Conservation (phyloP, 2,797 vertebrate species). For the Propithecus perrieri region DNA sequence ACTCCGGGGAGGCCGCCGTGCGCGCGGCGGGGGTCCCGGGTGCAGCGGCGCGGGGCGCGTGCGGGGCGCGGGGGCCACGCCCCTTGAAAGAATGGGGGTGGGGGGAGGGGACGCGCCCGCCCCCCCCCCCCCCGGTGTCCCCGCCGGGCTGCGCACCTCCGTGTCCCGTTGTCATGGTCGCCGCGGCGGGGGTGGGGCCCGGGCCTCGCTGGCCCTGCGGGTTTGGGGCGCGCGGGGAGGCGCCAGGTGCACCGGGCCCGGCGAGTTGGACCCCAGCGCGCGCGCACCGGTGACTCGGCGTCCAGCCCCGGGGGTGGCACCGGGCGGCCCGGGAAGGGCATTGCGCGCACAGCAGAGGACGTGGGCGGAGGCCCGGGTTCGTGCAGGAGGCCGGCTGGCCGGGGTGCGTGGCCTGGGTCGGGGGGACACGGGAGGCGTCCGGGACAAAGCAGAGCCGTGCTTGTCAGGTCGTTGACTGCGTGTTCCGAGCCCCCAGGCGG, state of each 20-base stretch:
- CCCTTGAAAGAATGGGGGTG: slow-evolving; percentile 76
- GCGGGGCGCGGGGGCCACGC: slow-evolving; percentile 69
- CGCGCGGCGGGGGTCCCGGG: slow-evolving; percentile 21
- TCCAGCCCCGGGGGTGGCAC: neutral
- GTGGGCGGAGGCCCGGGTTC: neutral
- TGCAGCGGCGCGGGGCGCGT: neutral
- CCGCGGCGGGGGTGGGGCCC: neutral
- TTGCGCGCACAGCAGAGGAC: neutral
- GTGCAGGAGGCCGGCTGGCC: neutral
- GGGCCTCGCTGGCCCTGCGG: neutral
- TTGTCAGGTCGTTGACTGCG: neutral
- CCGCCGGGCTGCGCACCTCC: neutral
- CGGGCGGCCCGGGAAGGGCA: neutral
- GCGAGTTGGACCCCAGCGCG: too few species aligned
- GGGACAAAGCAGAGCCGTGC: neutral
- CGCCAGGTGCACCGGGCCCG: neutral
- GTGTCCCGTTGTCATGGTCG: neutral
- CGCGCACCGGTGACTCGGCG: too few species aligned
- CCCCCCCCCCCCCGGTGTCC: neutral
- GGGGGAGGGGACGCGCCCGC: too few species aligned
- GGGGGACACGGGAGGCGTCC: neutral
- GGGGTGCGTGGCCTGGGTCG: too few species aligned
- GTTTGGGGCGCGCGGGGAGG: too few species aligned
- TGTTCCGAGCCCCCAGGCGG: neutral
- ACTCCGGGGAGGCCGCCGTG: neutral